Evolutionary conservation across 2,888 invertebrate species (phyloP).

Genomic region (Drosophila fulvimacula): DNA sequence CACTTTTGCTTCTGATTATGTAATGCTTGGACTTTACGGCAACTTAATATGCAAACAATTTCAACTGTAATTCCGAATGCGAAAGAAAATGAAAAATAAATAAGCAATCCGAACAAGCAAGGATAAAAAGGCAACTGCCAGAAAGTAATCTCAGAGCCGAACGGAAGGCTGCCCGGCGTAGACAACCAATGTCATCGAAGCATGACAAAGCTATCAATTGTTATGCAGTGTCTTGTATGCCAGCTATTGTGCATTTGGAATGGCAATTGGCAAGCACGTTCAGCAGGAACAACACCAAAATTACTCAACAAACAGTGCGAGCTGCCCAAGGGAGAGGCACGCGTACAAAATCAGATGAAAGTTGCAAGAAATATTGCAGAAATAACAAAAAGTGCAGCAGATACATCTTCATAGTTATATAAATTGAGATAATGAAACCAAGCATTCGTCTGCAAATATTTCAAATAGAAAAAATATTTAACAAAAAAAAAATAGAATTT

Average conservation of each 20-base stretch:
- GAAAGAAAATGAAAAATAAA: conserved; percentile 12
- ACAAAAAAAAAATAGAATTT: not conserved
- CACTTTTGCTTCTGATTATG: not conserved
- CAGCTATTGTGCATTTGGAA: conserved; percentile 66
- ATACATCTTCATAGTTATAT: conserved; percentile 8
- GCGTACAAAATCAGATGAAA: conserved; percentile 42
- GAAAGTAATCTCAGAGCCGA: not conserved
- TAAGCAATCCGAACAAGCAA: conserved; percentile 28
- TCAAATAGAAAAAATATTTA: not conserved
- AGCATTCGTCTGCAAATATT: conserved; percentile 8
- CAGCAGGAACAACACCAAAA: conserved; percentile 45
- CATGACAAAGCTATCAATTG: conserved; percentile 57
- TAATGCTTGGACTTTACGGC: not conserved
- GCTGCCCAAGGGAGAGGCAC: conserved; percentile 42
- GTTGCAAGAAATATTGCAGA: conserved; percentile 43
- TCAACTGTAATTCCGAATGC: not conserved
- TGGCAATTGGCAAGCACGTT: conserved; percentile 51
- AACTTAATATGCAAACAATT: not conserved
- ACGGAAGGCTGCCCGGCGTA: not conserved
- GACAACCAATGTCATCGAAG: conserved; percentile 26
- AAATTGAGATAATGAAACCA: not conserved
- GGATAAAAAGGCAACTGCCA: conserved; percentile 9
- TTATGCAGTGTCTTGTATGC: conserved; percentile 38
- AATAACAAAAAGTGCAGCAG: conserved; percentile 9
- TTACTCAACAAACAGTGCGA: conserved; percentile 54